Percentiles rank a stretch among this genome's conserved stretches.
phyloP scores from a whole-genome alignment of 2,888 invertebrate species.

The Protula sp. region DNA sequence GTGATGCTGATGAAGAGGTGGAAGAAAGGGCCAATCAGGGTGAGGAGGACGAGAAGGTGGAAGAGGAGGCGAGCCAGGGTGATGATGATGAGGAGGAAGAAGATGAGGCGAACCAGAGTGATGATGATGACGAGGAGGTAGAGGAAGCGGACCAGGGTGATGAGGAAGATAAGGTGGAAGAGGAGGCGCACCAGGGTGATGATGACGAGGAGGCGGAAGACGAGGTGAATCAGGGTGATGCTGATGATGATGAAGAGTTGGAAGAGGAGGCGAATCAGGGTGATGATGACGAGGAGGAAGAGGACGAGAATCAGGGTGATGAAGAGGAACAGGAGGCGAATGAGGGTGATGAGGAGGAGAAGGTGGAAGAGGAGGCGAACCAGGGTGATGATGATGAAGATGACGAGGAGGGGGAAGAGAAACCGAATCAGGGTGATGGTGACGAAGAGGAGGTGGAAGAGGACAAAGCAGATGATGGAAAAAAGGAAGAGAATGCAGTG shows the following conservation, averaged over 20 bases:
- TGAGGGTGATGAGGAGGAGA: too few species aligned
- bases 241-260: not conserved
- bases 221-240: not conserved
- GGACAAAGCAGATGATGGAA: not conserved
- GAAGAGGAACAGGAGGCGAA: not conserved
- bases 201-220: not conserved
- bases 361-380: too few species aligned
- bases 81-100: too few species aligned
- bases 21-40: constrained; percentile 7
- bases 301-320: too few species aligned
- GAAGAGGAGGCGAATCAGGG: not conserved
- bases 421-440: not conserved
- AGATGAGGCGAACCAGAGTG: too few species aligned
- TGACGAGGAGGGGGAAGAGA: not conserved
- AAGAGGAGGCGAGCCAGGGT: too few species aligned
- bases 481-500: not conserved
- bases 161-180: not conserved
- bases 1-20: constrained; percentile 17
- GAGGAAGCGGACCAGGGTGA: not conserved
- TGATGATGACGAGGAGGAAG: not conserved
- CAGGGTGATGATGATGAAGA: too few species aligned
- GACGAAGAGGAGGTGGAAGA: too few species aligned
- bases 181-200: not conserved
- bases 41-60: not conserved
- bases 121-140: not conserved